Conservation (phyloP, 2,797 vertebrate genomes). For the Pseudomugil tenellus region DNA sequence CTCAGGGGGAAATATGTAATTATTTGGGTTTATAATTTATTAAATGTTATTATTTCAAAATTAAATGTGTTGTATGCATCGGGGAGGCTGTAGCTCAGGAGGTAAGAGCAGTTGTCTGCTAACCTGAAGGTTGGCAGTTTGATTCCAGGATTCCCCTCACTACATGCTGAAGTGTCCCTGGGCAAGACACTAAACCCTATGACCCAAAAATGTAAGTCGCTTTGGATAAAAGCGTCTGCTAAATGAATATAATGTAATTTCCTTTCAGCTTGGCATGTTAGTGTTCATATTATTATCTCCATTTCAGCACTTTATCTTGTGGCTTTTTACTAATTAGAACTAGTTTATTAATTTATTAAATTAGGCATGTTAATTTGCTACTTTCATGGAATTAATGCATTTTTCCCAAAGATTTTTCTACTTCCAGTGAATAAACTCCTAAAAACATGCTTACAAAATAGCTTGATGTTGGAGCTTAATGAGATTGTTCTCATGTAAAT, state of each 20-base stretch:
- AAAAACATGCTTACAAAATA: slow-evolving; percentile 13
- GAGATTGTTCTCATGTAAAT: slow-evolving; percentile 1
- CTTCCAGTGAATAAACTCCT: background rate
- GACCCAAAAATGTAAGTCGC: too few species aligned
- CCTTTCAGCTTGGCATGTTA: background rate
- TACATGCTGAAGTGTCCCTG: too few species aligned
- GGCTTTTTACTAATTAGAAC: background rate
- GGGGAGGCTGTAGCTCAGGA: too few species aligned
- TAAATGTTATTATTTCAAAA: background rate
- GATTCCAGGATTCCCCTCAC: too few species aligned
- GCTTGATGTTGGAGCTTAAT: slow-evolving; percentile 3
- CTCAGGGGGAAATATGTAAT: background rate
- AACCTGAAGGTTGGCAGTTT: too few species aligned
- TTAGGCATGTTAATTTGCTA: slow-evolving; percentile 23
- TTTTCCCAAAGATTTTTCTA: slow-evolving; percentile 15
- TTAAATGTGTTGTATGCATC: too few species aligned
- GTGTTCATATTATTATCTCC: background rate
- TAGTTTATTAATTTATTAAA: slow-evolving; percentile 28
- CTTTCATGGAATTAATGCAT: slow-evolving; percentile 4
- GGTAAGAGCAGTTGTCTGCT: too few species aligned
- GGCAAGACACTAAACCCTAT: too few species aligned
- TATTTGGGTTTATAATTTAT: background rate
- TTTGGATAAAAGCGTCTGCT: too few species aligned
- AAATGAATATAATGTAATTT: too few species aligned
- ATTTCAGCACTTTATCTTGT: slow-evolving; percentile 3